Evolutionary conservation across 2,888 invertebrate species (phyloP).

Genomic region (Hecatera dysodea): DNA sequence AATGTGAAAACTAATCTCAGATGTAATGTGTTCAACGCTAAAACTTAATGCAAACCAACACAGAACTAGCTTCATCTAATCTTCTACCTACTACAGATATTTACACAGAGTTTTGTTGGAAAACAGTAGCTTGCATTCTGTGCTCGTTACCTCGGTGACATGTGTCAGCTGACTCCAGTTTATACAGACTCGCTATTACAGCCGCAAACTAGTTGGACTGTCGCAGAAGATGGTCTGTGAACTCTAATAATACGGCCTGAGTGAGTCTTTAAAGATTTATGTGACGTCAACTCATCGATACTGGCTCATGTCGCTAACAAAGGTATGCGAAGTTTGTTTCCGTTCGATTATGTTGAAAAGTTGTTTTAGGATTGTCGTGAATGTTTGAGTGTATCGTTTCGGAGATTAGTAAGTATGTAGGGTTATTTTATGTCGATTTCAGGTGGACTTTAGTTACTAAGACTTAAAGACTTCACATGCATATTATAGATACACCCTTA

Average conservation of each 20-base stretch:
- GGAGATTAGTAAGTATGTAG: neutral
- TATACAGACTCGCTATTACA: slow-evolving; percentile 62
- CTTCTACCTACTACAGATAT: slow-evolving; percentile 31
- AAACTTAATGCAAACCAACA: slow-evolving; percentile 58
- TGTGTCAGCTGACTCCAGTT: slow-evolving; percentile 72
- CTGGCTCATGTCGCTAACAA: slow-evolving; percentile 43
- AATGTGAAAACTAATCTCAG: slow-evolving; percentile 42
- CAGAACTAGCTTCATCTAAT: slow-evolving; percentile 52
- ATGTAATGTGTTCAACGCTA: slow-evolving; percentile 47
- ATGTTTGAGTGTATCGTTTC: neutral
- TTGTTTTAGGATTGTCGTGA: slow-evolving; percentile 5
- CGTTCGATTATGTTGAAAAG: slow-evolving; percentile 8
- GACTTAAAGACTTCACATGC: neutral
- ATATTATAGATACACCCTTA: neutral
- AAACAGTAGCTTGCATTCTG: slow-evolving; percentile 69
- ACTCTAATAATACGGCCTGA: slow-evolving; percentile 62
- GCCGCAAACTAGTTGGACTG: slow-evolving; percentile 65
- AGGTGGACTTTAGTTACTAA: neutral
- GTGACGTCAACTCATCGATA: slow-evolving; percentile 58
- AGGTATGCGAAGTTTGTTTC: slow-evolving; percentile 33
- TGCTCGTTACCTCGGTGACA: slow-evolving; percentile 74
- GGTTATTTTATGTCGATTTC: neutral
- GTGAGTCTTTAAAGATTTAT: slow-evolving; percentile 68
- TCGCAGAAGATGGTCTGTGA: slow-evolving; percentile 63
- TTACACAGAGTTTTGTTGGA: slow-evolving; percentile 68